These are phyloP conservation scores for Cryptus armator DNA, from an alignment of 2,888 invertebrate species.

Conservation along the genomic window DNA sequence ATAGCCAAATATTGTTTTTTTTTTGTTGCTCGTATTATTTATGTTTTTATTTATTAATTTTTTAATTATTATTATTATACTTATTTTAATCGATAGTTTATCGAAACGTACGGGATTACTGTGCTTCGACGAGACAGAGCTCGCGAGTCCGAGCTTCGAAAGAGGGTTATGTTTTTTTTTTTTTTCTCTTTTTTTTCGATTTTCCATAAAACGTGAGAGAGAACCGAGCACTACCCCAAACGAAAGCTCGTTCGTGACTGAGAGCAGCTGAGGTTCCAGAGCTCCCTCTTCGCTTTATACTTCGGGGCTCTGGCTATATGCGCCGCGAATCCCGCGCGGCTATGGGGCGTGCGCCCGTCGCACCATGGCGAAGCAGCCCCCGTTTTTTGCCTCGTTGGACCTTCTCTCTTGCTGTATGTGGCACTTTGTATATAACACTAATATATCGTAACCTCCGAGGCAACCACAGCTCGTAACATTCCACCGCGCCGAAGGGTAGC, in stretches of 20 bases:
- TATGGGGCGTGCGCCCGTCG: conserved; percentile 65
- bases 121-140: background rate
- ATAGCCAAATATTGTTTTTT: background rate
- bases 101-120: conserved; percentile 53
- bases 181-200: background rate
- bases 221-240: conserved; percentile 58
- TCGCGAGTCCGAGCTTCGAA: background rate
- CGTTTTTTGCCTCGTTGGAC: conserved; percentile 23
- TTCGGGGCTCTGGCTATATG: conserved; percentile 74
- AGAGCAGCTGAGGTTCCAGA: conserved; percentile 62
- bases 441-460: background rate
- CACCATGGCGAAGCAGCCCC: conserved; percentile 43
- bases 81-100: background rate
- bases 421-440: background rate
- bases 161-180: no score
- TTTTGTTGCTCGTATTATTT: background rate
- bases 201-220: conserved; percentile 32
- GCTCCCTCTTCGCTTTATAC: conserved; percentile 38
- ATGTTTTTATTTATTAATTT: background rate
- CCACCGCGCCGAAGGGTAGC: conserved; percentile 10
- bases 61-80: conserved; percentile 14
- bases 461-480: conserved; percentile 34
- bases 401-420: background rate
- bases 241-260: conserved; percentile 78
- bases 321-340: conserved; percentile 38